Evolutionary conservation across 1,140 invertebrate species (phyloP), one percentile per base, ranked within the genome.

Genomic region (Vanessa atalanta): DNA sequence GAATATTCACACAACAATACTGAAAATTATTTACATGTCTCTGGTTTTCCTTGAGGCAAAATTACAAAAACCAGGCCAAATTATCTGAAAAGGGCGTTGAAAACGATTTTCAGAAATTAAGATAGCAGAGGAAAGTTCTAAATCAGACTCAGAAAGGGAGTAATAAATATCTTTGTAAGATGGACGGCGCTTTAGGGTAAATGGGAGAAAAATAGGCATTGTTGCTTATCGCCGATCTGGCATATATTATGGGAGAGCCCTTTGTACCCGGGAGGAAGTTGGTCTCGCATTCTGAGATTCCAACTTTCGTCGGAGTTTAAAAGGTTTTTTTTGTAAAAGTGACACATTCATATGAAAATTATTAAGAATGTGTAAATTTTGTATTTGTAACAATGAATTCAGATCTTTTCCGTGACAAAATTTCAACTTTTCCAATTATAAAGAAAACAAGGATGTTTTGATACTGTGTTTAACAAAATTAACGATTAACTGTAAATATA

Each of bases 121-220:
- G 86, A 86, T 86, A 87, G 77, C 69, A 79, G 72, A 75, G 73
- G 75, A 73, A 78, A 73, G 77, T 75, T 61, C 81, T 90, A 90
- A 88, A 87, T 88, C 86, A 90, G 68, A 86, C 85, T 83, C 77
- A 75, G 79, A 83, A 81, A 86, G 81, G 82, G 78, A 68, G 81
- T 80, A 87, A 90, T 90, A 88, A 90, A 90, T 90, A 86, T 83
- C 74, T 76, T 66, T 75, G 78, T 79, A 78, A 81, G 79, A 86
- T 83, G 80, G 82, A 80, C 65, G 83, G 79, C 65, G 76, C 73
- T 82, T 84, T 75, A 70, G 85, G 83, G 79, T 85, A 84, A 85
- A 85, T 87, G 81, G 65, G 81, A 82, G 83, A 86, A 87, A 89
- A 88, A 85, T 88, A 85, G 84, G 80, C 75, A 78, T 75, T 75